Evolutionary conservation across 2,888 invertebrate genomes (phyloP).

Genomic region (Heliconius erato): DNA sequence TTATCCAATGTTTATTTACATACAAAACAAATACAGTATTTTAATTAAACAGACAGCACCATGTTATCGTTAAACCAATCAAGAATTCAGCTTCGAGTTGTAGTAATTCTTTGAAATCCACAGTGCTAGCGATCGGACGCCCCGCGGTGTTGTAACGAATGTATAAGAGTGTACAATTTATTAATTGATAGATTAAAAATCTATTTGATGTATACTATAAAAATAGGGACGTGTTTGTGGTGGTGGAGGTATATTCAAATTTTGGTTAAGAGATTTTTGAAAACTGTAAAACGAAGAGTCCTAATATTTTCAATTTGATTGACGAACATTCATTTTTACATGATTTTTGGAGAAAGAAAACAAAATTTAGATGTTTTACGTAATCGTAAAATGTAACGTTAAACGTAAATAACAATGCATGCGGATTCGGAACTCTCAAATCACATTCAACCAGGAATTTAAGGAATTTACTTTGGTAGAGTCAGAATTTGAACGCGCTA

Average conservation of each 20-base stretch:
- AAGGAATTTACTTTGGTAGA: too few relatives aligned
- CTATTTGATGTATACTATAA: not conserved
- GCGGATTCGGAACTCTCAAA: too few relatives aligned
- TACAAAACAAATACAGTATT: slow-evolving; percentile 11
- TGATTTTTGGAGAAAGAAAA: too few relatives aligned
- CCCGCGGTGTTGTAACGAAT: not conserved
- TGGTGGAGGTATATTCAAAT: not conserved
- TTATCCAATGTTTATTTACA: slow-evolving; percentile 7
- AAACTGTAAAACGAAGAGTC: too few relatives aligned
- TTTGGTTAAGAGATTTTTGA: too few relatives aligned
- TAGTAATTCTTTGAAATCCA: slow-evolving; percentile 9
- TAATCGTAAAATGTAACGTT: too few relatives aligned
- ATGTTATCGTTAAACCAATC: slow-evolving; percentile 6
- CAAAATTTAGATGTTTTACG: too few relatives aligned
- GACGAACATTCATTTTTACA: too few relatives aligned
- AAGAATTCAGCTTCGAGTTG: slow-evolving; percentile 2
- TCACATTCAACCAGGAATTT: too few relatives aligned
- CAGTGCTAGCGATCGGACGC: not conserved
- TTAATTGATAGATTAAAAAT: slow-evolving; percentile 15
- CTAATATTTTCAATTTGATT: too few relatives aligned
- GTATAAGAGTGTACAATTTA: slow-evolving; percentile 5
- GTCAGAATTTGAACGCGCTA: too few relatives aligned
- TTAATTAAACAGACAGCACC: slow-evolving; percentile 3
- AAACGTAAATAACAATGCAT: too few relatives aligned
- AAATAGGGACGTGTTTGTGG: not conserved